A percentile compares a stretch with the other conserved stretches of the same genome.
These are phyloP conservation scores for Xenentodon cancila DNA, from an alignment of 2,797 vertebrate genomes.

Conservation along the genomic window DNA sequence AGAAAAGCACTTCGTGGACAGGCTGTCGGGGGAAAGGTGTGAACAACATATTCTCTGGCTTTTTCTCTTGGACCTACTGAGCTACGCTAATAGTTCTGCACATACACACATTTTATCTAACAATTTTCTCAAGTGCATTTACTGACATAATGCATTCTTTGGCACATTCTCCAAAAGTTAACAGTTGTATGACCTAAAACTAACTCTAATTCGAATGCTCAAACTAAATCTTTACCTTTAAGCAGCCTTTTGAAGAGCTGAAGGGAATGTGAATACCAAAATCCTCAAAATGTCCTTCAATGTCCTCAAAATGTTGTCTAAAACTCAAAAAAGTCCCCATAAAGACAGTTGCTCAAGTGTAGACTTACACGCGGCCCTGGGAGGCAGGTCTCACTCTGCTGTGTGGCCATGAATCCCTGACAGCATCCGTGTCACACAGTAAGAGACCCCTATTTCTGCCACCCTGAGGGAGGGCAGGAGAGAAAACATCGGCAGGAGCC, in stretches of 20 bases:
- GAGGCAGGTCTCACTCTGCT: conserved; percentile 56
- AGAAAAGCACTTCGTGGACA: conserved; percentile 75
- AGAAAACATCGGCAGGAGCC: conserved; percentile 32
- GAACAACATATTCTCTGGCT: conserved; percentile 69
- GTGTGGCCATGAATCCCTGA: conserved; percentile 54
- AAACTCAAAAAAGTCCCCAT: conserved; percentile 2
- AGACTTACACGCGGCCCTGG: conserved; percentile 18
- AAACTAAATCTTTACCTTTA: background rate
- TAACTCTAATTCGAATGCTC: background rate
- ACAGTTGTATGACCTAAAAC: background rate
- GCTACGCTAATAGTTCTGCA: conserved; percentile 50
- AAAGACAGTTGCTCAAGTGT: conserved; percentile 12
- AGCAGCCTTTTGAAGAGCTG: background rate
- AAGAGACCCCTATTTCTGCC: conserved; percentile 63
- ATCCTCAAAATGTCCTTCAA: background rate
- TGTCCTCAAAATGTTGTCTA: background rate
- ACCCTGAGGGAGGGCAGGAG: conserved; percentile 42
- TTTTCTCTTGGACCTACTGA: conserved; percentile 45
- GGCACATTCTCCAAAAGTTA: too few relatives aligned
- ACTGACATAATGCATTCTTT: background rate
- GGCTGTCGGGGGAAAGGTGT: conserved; percentile 67
- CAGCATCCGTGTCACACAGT: conserved; percentile 55
- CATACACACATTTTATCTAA: conserved; percentile 1
- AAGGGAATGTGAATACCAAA: background rate
- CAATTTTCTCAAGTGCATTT: background rate